A percentile compares a stretch with the other conserved stretches of the same genome.
Conservation (phyloP, 53 echinoderm and acorn worm genomes). For the Glandiceps talaboti region DNA sequence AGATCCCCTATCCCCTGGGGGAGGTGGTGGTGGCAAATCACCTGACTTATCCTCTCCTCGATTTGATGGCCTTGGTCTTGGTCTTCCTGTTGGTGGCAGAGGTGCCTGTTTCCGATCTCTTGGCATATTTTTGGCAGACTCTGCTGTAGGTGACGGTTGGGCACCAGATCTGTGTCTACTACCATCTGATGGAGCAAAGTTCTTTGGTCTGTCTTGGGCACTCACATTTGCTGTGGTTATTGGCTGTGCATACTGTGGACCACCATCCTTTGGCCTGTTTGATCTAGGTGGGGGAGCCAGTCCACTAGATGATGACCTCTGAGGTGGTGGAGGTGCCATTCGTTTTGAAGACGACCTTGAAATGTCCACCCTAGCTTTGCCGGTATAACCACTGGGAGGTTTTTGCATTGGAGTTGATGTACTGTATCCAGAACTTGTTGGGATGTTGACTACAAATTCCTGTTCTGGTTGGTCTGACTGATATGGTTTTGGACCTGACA, state of each 20-base stretch:
- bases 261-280: background rate
- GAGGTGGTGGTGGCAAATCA: slow-evolving; percentile 12
- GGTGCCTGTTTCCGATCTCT: background rate
- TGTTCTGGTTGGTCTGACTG: background rate
- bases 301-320: background rate
- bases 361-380: background rate
- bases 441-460: background rate
- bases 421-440: background rate
- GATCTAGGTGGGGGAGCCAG: background rate
- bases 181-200: background rate
- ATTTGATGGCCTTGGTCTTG: background rate
- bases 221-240: background rate
- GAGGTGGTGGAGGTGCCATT: background rate
- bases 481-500: background rate
- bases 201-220: background rate
- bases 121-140: background rate
- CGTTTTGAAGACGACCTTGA: background rate
- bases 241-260: background rate
- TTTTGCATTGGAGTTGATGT: background rate
- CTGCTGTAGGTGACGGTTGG: background rate
- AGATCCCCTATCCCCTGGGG: background rate
- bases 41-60: background rate
- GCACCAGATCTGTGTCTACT: background rate
- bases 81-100: background rate
- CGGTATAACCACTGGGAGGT: background rate